These are phyloP conservation scores for Drosophila azteca DNA, from an alignment of 1,140 invertebrate species.

Conservation along the genomic window DNA sequence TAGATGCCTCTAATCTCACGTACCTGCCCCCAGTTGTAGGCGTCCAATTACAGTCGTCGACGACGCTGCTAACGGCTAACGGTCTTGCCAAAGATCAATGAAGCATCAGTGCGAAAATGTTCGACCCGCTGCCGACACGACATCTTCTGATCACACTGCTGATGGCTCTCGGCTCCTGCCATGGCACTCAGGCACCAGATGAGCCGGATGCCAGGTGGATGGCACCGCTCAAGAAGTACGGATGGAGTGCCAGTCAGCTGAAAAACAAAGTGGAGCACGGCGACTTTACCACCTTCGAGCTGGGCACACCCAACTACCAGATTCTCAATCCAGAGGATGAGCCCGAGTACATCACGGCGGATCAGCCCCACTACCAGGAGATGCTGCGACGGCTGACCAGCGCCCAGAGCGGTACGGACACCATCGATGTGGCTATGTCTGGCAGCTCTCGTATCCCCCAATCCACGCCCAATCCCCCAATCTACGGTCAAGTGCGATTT, in stretches of 20 bases:
- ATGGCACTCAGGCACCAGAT: constrained; percentile 6
- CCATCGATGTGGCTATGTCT: constrained; percentile 53
- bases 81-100: constrained; percentile 43
- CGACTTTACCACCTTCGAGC: constrained; percentile 70
- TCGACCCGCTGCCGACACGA: constrained; percentile 44
- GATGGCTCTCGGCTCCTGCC: constrained; percentile 9
- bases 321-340: constrained; percentile 73
- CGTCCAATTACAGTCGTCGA: constrained; percentile 38
- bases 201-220: constrained; percentile 38
- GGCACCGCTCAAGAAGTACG: constrained; percentile 46
- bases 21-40: constrained; percentile 36
- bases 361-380: constrained; percentile 72
- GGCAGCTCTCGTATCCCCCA: not conserved
- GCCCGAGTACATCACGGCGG: constrained; percentile 71
- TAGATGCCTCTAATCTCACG: constrained; percentile 68
- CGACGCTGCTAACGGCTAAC: constrained; percentile 47
- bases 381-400: constrained; percentile 54
- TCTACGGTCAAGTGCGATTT: too few relatives aligned
- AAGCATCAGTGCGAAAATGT: constrained; percentile 68
- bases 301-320: constrained; percentile 71
- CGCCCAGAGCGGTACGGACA: constrained; percentile 34
- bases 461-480: too few relatives aligned
- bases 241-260: constrained; percentile 49
- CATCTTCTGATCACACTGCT: constrained; percentile 35
- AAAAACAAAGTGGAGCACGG: constrained; percentile 69